Evolutionary conservation across 2,797 vertebrate species (phyloP).

Genomic region (Heliangelus exortis): DNA sequence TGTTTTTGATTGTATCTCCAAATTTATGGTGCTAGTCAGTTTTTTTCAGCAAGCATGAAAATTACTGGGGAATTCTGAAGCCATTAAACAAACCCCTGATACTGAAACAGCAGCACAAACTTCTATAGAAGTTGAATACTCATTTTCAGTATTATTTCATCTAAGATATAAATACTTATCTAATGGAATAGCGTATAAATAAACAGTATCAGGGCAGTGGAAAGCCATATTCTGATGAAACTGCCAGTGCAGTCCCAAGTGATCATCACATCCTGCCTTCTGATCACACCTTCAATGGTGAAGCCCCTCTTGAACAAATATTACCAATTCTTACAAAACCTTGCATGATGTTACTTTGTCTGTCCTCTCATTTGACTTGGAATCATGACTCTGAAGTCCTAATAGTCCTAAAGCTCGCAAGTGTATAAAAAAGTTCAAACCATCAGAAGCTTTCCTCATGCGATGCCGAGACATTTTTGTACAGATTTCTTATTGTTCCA

Average conservation of each 20-base stretch:
- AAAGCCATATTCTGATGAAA: not conserved
- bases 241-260: not conserved
- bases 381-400: accelerated
- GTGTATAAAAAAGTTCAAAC: not conserved
- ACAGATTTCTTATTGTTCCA: not conserved
- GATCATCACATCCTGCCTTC: not conserved
- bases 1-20: not conserved
- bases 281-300: accelerated
- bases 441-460: not conserved
- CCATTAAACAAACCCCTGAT: not conserved
- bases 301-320: not conserved
- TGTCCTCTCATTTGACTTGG: not conserved
- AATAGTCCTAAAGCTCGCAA: not conserved
- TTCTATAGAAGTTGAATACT: not conserved
- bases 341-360: not conserved
- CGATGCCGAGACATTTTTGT: not conserved
- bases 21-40: not conserved
- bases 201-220: not conserved
- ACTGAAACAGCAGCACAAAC: not conserved
- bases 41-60: not conserved
- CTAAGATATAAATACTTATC: not conserved
- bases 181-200: not conserved
- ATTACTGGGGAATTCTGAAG: not conserved
- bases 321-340: not conserved
- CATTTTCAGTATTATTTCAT: not conserved